phyloP scores from a whole-genome alignment of 2,888 invertebrate genomes.

The Magallana nippona region DNA sequence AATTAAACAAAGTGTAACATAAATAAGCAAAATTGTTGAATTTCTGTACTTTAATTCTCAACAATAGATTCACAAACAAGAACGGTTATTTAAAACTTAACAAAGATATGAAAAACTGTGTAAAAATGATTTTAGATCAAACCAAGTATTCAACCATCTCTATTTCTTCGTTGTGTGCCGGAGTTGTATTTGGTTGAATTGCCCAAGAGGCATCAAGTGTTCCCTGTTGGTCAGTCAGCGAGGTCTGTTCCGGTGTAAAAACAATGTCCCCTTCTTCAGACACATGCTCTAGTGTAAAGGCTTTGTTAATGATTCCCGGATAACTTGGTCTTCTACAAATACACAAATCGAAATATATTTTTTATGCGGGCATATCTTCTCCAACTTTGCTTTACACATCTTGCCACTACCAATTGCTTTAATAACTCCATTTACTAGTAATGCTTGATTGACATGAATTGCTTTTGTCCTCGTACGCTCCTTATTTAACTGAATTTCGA shows the following conservation, averaged over 20 bases:
- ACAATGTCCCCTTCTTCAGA: constrained; percentile 43
- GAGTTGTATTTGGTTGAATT: neutral
- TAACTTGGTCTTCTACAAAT: constrained; percentile 28
- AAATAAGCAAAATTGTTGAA: too few relatives aligned
- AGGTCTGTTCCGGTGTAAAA: constrained; percentile 28
- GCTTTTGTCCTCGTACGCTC: too few relatives aligned
- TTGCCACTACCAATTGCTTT: too few relatives aligned
- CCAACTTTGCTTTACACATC: too few relatives aligned
- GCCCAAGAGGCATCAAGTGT: neutral
- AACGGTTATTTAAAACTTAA: too few relatives aligned
- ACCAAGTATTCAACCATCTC: constrained; percentile 17
- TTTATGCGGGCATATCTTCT: too few relatives aligned
- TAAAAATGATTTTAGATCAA: constrained; percentile 26
- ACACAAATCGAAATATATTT: neutral
- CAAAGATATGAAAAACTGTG: neutral
- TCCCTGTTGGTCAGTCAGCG: neutral
- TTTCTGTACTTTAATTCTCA: too few relatives aligned
- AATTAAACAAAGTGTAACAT: too few relatives aligned
- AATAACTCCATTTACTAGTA: too few relatives aligned
- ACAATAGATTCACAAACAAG: too few relatives aligned
- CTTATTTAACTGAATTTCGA: too few relatives aligned
- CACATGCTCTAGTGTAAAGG: constrained; percentile 43
- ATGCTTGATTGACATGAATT: too few relatives aligned
- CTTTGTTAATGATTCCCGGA: constrained; percentile 6
- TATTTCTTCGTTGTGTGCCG: neutral